Base-by-base conservation (phyloP, 2,797 vertebrate species). In the Artibeus lituratus region DNA sequence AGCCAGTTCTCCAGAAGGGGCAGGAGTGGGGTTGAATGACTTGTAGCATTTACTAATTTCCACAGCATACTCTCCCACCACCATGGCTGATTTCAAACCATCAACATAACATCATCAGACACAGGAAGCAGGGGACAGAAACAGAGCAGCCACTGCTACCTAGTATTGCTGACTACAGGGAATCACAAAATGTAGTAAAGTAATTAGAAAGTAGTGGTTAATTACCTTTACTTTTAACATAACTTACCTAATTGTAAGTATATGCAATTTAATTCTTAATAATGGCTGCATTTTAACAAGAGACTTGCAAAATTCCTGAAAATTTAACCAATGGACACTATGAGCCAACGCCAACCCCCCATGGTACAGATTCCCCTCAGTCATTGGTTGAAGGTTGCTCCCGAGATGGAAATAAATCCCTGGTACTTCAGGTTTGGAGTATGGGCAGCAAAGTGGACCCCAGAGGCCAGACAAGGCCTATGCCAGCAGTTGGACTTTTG, bases 221-320 rank as follows among this genome's bases (percentile, higher is more conserved):
- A 90, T 93, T 82, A 87, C 47, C 37, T 94, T 92, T 82, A 90
- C 59, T 96, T 96, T 97, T 94, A 57, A 69, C 65, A 73, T 18
- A 81, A 70, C 47, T 87, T 94, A 95, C 85, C 80, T 94, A 69
- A 89, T 84, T 91, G 18, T 74, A 87, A 87, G 29, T n/a, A 9
- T 24, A 53, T 72, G 47, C 83, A 83, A 91, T 94, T 82, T 72
- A 53, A 94, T 77, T 91, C 96, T 94, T 95, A 94, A 89, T 90
- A 91, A 90, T 0, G 12, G 29, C 80, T 76, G 18, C 83, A 37
- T 95, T 94, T 93, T 90, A 91, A 94, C 49, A 96, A 92, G 15
- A n/a, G 19, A 84, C 67, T 81, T 0, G 5, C 21, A 59, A 84
- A 96, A 91, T 77, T 87, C 72, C 80, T 91, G 22, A 95, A 94